Conservation (phyloP, 2,888 invertebrate species). For the Dinocampus coccinellae region DNA sequence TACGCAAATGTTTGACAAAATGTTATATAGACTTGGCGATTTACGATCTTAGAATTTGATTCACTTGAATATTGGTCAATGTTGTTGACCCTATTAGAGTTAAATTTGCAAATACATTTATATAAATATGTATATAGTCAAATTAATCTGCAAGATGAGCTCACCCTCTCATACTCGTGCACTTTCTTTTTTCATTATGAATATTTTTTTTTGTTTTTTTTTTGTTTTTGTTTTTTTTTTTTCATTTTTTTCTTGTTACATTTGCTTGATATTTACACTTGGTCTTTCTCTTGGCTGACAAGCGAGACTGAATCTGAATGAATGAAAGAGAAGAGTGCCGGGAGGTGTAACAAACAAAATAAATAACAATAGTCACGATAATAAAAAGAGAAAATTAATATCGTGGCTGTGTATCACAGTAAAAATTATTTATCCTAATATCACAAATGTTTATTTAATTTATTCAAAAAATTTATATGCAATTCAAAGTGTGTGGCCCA, state of each 20-base stretch:
- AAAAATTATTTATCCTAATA: too few relatives aligned
- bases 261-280: constrained; percentile 34
- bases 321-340: constrained; percentile 51
- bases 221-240: neutral
- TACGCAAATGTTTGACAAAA: neutral
- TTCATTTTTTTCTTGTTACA: neutral
- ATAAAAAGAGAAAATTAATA: constrained; percentile 46
- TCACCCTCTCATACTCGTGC: constrained; percentile 45
- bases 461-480: too few relatives aligned
- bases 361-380: too few relatives aligned
- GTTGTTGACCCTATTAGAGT: constrained; percentile 49
- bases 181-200: too few relatives aligned
- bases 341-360: neutral
- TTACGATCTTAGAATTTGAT: constrained; percentile 15
- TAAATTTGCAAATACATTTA: neutral
- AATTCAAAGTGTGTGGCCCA: too few relatives aligned
- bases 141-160: constrained; percentile 24
- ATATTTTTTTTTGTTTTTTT: neutral
- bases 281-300: constrained; percentile 62
- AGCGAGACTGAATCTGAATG: constrained; percentile 63
- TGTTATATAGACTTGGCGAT: neutral
- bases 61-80: constrained; percentile 56
- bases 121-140: neutral
- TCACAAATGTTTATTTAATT: too few relatives aligned
- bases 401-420: too few relatives aligned